A percentile compares a stretch with the other conserved stretches of the same genome.
phyloP scores from a whole-genome alignment of 2,113 vertebrate genomes.

The Anthoscopus minutus region DNA sequence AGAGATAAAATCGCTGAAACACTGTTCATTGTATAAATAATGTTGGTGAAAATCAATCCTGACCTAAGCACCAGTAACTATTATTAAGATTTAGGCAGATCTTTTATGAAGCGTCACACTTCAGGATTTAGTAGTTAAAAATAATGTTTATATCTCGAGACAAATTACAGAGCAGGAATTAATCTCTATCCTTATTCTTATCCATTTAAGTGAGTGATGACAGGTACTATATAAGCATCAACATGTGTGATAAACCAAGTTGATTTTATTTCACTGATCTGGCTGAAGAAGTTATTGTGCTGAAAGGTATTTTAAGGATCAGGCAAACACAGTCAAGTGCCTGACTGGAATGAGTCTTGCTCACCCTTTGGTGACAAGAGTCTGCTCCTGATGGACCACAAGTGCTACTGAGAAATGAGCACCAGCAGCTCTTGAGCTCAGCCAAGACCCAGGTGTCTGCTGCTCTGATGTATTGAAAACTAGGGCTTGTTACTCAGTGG shows the following conservation, averaged over 20 bases:
- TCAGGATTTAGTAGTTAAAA: conserved; percentile 25
- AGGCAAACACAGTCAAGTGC: neutral
- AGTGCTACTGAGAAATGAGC: rapidly evolving
- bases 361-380: neutral
- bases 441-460: neutral
- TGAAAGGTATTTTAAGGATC: neutral
- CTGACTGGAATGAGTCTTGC: neutral
- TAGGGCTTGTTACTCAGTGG: neutral
- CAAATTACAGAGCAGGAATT: conserved; percentile 20
- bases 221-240: conserved; percentile 36
- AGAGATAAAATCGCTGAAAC: neutral
- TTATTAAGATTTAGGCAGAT: neutral
- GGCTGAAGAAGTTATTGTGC: neutral
- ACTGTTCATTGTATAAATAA: neutral
- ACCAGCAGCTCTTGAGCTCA: neutral
- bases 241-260: neutral
- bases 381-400: neutral
- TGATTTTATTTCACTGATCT: neutral
- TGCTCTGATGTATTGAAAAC: neutral
- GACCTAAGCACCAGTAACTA: neutral
- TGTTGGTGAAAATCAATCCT: neutral
- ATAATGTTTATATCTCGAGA: conserved; percentile 17
- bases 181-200: conserved; percentile 13
- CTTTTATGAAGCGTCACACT: neutral
- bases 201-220: conserved; percentile 38